Conservation (phyloP, 2,888 invertebrate genomes). For the Iphiclides podalirius region DNA sequence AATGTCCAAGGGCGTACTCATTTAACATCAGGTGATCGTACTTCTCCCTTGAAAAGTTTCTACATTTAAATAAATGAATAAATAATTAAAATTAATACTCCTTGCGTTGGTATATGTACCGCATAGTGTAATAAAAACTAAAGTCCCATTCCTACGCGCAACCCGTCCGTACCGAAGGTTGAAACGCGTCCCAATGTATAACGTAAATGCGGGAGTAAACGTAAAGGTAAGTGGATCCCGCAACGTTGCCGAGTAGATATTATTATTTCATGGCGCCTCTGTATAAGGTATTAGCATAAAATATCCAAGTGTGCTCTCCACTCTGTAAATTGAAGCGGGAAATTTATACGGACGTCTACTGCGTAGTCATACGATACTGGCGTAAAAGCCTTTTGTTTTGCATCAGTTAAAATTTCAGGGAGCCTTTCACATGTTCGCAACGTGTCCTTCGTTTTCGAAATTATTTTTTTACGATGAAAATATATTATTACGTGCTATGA, state of each 20-base stretch:
- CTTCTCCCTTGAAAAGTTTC: too few species aligned
- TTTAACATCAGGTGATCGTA: too few species aligned
- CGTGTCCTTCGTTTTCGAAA: too few species aligned
- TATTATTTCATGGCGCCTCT: constrained; percentile 37
- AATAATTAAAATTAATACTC: too few species aligned
- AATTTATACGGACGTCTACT: constrained; percentile 24
- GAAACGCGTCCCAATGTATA: constrained; percentile 16
- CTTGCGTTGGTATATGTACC: too few species aligned
- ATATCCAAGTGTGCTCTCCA: constrained; percentile 32
- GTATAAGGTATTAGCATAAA: constrained; percentile 39
- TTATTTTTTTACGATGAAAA: too few species aligned
- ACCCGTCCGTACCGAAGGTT: constrained; percentile 17
- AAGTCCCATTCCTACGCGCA: constrained; percentile 11
- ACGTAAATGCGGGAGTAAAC: constrained; percentile 17
- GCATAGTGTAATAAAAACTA: constrained; percentile 5
- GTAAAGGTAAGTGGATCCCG: constrained; percentile 31
- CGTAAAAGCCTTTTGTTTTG: too few species aligned
- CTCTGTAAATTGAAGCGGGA: constrained; percentile 35
- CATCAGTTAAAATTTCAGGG: too few species aligned
- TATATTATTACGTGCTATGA: too few species aligned
- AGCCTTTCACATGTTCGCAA: too few species aligned
- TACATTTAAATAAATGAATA: too few species aligned
- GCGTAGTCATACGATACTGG: constrained; percentile 3
- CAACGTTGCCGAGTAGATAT: constrained; percentile 34
- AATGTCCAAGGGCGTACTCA: too few species aligned